A percentile compares a stretch with the other conserved stretches of the same genome.
phyloP scores from a whole-genome alignment of 1,140 invertebrate genomes.

The Acromyrmex echinatior region DNA sequence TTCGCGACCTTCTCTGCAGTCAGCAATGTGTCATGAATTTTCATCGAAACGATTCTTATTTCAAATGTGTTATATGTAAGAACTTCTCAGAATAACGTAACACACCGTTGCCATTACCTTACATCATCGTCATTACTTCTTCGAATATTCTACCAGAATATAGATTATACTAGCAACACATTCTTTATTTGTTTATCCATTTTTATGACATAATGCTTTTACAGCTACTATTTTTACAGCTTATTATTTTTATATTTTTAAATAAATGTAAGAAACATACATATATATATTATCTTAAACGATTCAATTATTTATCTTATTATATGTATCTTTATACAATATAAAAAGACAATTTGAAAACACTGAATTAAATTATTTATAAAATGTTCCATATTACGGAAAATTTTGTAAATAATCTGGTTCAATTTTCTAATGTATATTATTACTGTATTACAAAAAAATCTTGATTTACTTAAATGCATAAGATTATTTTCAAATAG shows the following conservation, averaged over 20 bases:
- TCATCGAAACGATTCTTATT: constrained; percentile 68
- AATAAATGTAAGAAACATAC: background rate
- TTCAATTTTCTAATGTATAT: background rate
- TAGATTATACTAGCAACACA: background rate
- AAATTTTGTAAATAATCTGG: background rate
- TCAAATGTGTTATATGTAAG: constrained; percentile 36
- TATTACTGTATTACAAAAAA: background rate
- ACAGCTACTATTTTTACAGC: background rate
- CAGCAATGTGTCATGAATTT: constrained; percentile 52
- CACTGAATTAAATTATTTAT: too few species aligned
- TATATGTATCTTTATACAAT: background rate
- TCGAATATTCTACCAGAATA: constrained; percentile 25
- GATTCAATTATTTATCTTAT: background rate
- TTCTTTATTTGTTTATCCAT: constrained; percentile 13
- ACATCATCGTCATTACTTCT: constrained; percentile 16
- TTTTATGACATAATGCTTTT: background rate
- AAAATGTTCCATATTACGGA: background rate
- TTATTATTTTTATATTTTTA: constrained; percentile 2
- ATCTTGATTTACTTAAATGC: background rate
- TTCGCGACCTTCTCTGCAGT: constrained; percentile 9
- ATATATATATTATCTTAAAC: background rate
- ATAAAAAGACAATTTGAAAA: background rate
- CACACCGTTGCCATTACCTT: constrained; percentile 57
- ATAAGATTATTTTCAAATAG: background rate
- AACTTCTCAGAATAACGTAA: constrained; percentile 67